These are phyloP conservation scores for Campylomormyrus numenius DNA, from an alignment of 2,113 vertebrate species.

Conservation along the genomic window DNA sequence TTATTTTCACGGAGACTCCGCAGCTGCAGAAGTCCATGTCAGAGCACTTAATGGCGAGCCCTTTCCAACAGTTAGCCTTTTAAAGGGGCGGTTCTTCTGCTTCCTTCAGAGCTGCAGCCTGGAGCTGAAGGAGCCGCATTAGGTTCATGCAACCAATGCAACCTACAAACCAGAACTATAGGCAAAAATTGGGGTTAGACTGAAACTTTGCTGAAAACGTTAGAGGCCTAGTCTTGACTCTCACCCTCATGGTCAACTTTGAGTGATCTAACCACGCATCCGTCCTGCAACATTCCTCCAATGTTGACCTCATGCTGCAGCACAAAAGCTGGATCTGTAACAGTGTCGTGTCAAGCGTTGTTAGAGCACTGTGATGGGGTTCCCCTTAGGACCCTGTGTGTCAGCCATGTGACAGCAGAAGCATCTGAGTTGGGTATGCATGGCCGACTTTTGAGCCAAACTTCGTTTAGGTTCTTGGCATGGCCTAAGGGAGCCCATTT, in stretches of 20 bases:
- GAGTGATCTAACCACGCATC: not conserved
- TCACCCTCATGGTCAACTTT: not conserved
- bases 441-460: constrained; percentile 7
- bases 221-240: not conserved
- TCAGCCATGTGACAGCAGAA: not conserved
- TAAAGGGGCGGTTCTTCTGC: not conserved
- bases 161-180: not conserved
- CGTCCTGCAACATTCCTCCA: not conserved
- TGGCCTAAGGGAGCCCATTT: not conserved
- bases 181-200: not conserved
- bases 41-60: not conserved
- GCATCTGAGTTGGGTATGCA: not conserved
- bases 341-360: not conserved
- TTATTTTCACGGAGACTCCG: not conserved
- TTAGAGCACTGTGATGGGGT: constrained; percentile 18
- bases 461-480: constrained; percentile 31
- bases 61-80: not conserved
- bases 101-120: not conserved
- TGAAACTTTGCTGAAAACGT: not conserved
- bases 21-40: not conserved
- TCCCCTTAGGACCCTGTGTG: not conserved
- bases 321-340: not conserved
- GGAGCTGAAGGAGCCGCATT: not conserved
- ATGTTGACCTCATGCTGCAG: not conserved
- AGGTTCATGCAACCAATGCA: no score